Base-by-base conservation (phyloP, 2,113 vertebrate genomes). In the Gymnobelideus leadbeateri region DNA sequence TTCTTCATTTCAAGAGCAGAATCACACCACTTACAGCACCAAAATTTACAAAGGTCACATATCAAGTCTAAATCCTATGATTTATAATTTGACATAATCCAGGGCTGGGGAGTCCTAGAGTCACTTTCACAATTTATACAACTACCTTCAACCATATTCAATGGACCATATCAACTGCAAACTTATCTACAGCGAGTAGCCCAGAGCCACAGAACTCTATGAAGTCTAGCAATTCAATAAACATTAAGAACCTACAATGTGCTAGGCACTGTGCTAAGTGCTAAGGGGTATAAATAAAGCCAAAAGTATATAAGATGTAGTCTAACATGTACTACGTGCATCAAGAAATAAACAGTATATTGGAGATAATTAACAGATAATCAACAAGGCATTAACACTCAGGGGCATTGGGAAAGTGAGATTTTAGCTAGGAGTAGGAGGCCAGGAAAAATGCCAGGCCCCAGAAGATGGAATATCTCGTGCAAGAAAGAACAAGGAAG, bases 61-160 rank as follows among this genome's bases (percentile, higher is more conserved):
- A 93, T 25, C 94, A 93, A 93, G 12, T 95, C 49, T 89, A 95
- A 91, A 84, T 46, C 93, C n/a, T 95, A 89, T 89, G 52, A 89
- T 37, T 47, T 92, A 91, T 49, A 94, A 94, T 43, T 57, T 94
- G 19, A 51, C 46, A 94, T 68, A 12, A 68, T 68, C 61, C 31
- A 37, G 3, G 57, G 3, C 61, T 68, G 12, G 31, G 14, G 11
- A 31, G 10, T 61, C 57, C 10, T 3, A 61, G 28, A 61, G 28
- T 31, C 57, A 61, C 31, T 68, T 37, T 68, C 61, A 12, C 61
- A 68, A 31, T 28, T 61, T 25, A 61, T 12, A 61, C 28, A 61
- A 31, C 28, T 31, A 10, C 57, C 28, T 12, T 61, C 3, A 3
- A 16, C 31, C 31, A 68, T 14, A 68, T 14, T 68, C 12, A 37